Conservation (phyloP, 2,888 invertebrate species). For the Pammene fasciana region DNA sequence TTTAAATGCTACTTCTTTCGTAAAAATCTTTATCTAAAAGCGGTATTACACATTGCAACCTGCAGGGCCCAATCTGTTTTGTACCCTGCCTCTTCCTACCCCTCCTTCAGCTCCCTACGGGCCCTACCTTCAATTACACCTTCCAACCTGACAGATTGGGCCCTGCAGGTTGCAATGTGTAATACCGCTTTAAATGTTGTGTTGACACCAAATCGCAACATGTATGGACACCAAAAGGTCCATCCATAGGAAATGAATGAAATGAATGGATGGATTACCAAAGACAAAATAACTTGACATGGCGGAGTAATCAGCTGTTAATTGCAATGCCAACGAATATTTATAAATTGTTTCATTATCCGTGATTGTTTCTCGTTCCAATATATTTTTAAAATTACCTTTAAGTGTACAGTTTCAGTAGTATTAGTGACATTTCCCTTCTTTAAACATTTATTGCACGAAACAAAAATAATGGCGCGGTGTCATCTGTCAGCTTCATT, state of each 20-base stretch:
- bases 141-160: too few relatives aligned
- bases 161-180: too few relatives aligned
- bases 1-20: too few relatives aligned
- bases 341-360: constrained; percentile 58
- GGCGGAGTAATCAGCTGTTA: constrained; percentile 82
- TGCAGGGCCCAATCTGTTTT: too few relatives aligned
- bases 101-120: too few relatives aligned
- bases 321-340: constrained; percentile 73
- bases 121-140: too few relatives aligned
- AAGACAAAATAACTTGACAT: constrained; percentile 64
- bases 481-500: constrained; percentile 80
- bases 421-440: constrained; percentile 46
- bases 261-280: constrained; percentile 45
- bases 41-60: too few relatives aligned
- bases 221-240: constrained; percentile 5
- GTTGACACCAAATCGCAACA: too few relatives aligned
- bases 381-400: constrained; percentile 48
- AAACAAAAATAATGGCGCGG: constrained; percentile 75
- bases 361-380: constrained; percentile 49
- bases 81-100: too few relatives aligned
- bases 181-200: too few relatives aligned
- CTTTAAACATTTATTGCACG: constrained; percentile 47
- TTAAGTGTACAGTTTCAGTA: constrained; percentile 44
- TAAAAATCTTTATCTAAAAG: too few relatives aligned
- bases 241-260: too few relatives aligned